Base-by-base conservation (phyloP, 2,113 vertebrate genomes). In the Hyperopisus bebe region DNA sequence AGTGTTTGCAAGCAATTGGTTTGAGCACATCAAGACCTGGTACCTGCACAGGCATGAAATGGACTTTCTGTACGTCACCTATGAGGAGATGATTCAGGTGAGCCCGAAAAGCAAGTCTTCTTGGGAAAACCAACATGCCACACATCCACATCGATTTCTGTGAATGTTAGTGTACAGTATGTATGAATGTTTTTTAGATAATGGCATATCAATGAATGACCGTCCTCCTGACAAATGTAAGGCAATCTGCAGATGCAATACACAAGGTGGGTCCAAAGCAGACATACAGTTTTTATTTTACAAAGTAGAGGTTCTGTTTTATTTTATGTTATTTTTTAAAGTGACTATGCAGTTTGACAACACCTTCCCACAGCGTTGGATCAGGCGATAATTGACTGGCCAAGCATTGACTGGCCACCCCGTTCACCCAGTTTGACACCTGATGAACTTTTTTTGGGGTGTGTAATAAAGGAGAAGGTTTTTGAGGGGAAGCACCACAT, bases 31-130 rank as follows among this genome's bases (percentile, higher is more conserved):
- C 31, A 94, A 93, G 92, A 88, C 82, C 2, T 95, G 93, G 93
- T 91, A 92, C 89, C 90, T 89, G 11, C 91, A 94, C 89, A 94
- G 89, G 89, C 92, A 94, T 0, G 91, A 95, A 2, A 90, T 95
- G 88, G 92, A 95, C 91, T 92, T 95, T 87, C 89, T 95, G 42
- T 94, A 94, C 91, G 89, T 95, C 87, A 93, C 92, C 1, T 95
- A 94, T 86, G 95, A 95, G 90, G 93, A 95, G 24, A 94, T 95
- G 94, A 92, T 94, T 53, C 90, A 94, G 88, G 95, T 95, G 46
- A 88, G 51, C 3, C 55, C 44, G 5, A 48, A 39, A 27, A 10
- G 90, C 50, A 48, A 47, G 7, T 5, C 5, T 8, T 3, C 24
- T 10, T 80, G 15, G 19, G 55, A 62, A n/a, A 89, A 47, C 62